Percentiles rank a stretch among this genome's conserved stretches.
Conservation (phyloP, 2,113 vertebrate species). For the Aegotheles bennettii region DNA sequence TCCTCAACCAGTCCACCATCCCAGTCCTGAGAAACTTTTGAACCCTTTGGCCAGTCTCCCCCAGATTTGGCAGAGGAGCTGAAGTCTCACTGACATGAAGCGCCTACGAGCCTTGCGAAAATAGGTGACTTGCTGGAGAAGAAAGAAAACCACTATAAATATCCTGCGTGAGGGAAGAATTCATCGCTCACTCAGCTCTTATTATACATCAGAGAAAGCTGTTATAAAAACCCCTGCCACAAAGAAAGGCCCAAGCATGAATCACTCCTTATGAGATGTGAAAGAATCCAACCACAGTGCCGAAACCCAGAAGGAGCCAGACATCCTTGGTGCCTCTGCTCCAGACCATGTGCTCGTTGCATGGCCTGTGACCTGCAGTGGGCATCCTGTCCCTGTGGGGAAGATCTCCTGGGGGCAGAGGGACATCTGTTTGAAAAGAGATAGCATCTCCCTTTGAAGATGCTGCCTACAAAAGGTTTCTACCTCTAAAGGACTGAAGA, state of each 20-base stretch:
- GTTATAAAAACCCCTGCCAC: not conserved
- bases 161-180: conserved; percentile 24
- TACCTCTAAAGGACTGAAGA: not conserved
- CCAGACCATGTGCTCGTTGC: rapidly evolving
- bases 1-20: not conserved
- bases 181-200: conserved; percentile 25
- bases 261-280: not conserved
- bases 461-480: not conserved
- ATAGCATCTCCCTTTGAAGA: not conserved
- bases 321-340: not conserved
- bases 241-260: not conserved
- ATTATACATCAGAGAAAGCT: not conserved
- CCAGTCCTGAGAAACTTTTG: not conserved
- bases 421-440: not conserved
- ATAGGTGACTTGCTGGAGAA: conserved; percentile 6
- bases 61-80: not conserved
- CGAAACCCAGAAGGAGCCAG: not conserved
- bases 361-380: not conserved
- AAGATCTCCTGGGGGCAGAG: not conserved
- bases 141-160: conserved; percentile 40
- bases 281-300: not conserved
- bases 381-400: not conserved
- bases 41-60: not conserved
- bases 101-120: not conserved
- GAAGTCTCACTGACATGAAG: not conserved